Evolutionary conservation across 2,113 vertebrate species (phyloP), one percentile per base, ranked within the genome.

Genomic region (Chiloscyllium plagiosum): DNA sequence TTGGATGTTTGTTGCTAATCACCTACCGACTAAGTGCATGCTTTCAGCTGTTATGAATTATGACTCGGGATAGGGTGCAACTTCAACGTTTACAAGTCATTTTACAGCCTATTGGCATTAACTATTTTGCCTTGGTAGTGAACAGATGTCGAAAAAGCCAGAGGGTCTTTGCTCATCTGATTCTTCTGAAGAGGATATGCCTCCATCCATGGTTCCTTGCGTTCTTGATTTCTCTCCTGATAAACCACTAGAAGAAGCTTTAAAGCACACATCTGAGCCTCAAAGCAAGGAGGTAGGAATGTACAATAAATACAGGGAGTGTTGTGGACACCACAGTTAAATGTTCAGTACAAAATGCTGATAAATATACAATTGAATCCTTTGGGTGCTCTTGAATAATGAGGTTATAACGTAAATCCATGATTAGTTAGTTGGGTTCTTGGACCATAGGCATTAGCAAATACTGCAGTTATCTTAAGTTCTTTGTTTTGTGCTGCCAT

Each of bases 221-320:
- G 97, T 96, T 0, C 97, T 98, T 50, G 68, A 95, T 96, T 98
- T 98, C 96, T 98, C 98, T 47, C 98, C 98, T n/a, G 97, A 98
- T 86, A 97, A 97, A 96, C 22, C 95, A 37, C 56, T 24, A 76
- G 26, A 0, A 96, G 96, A 56, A 33, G 95, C 52, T 83, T 96
- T 96, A 76, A 24, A 96, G 33, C 1, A 19, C 29, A 6, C 95
- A 4, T 0, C 15, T 3, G 90, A 96, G 95, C 15, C 85, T 1
- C 1, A 50, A 72, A 89, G 96, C 4, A 15, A 85, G 0, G 97
- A 97, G 97, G 98, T 78, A 83, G n/a, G 52, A 37, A 65, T 50
- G 33, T 22, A 80, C 56, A n/a, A 33, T 24, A 93, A n/a, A 65
- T 66, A 5, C 33, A 66, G 7, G 2, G 20, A 69, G 68, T 83